These are phyloP conservation scores for Amphibalanus amphitrite DNA, from an alignment of 1,140 invertebrate species.

Conservation along the genomic window DNA sequence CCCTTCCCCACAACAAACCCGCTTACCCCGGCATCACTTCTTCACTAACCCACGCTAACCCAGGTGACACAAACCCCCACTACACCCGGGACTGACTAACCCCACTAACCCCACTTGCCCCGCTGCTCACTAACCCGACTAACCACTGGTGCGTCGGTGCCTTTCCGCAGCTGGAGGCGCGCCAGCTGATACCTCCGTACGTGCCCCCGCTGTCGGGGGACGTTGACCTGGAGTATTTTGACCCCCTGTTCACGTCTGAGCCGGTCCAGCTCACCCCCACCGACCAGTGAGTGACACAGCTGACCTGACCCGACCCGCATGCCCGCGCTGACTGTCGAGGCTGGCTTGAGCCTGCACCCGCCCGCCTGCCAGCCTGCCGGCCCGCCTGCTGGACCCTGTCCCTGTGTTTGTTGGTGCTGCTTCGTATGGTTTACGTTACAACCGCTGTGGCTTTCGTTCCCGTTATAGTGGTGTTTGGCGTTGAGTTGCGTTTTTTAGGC, in stretches of 20 bases:
- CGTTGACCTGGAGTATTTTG: slow-evolving; percentile 52
- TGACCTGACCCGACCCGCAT: neutral
- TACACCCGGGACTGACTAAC: too few species aligned
- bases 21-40: too few species aligned
- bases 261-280: slow-evolving; percentile 58
- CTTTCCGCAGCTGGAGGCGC: slow-evolving; percentile 34
- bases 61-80: too few species aligned
- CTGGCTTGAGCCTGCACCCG: neutral
- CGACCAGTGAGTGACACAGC: slow-evolving; percentile 33
- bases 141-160: neutral
- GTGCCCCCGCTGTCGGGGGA: slow-evolving; percentile 38
- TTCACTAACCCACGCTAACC: too few species aligned
- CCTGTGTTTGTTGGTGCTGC: neutral
- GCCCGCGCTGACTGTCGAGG: neutral
- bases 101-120: too few species aligned
- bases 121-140: too few species aligned
- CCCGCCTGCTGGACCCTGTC: neutral
- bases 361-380: neutral
- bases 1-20: too few species aligned
- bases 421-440: neutral
- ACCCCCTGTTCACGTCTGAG: slow-evolving; percentile 61
- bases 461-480: too few species aligned
- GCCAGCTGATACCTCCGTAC: slow-evolving; percentile 44
- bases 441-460: too few species aligned
- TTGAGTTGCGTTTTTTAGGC: too few species aligned